These are phyloP conservation scores for Spermophilus dauricus DNA, from an alignment of 2,113 vertebrate species.

Conservation along the genomic window DNA sequence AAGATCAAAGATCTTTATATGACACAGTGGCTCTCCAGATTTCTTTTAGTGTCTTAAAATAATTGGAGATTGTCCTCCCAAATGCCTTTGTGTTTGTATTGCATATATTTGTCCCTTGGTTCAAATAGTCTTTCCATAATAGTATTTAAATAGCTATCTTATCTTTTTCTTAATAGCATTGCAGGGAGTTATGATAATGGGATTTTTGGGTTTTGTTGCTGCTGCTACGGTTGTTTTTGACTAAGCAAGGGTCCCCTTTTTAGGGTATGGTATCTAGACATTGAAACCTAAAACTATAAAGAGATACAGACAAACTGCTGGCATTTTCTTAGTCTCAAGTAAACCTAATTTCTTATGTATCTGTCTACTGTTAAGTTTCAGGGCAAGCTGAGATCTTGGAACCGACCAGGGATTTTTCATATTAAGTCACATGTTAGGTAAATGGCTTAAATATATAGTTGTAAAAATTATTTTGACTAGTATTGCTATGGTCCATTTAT, in stretches of 20 bases:
- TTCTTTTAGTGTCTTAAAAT: background rate
- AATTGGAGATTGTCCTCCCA: background rate
- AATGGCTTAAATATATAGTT: constrained; percentile 10
- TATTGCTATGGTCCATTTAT: background rate
- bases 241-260: background rate
- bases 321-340: constrained; percentile 44
- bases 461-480: constrained; percentile 4
- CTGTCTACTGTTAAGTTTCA: constrained; percentile 4
- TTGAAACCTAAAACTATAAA: background rate
- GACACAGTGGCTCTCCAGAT: background rate
- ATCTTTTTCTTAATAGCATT: background rate
- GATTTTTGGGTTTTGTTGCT: background rate
- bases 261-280: background rate
- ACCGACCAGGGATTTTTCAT: constrained; percentile 25
- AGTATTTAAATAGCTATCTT: background rate
- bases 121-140: background rate
- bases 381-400: background rate
- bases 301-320: background rate
- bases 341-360: constrained; percentile 41
- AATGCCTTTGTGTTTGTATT: constrained; percentile 39
- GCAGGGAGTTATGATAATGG: background rate
- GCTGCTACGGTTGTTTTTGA: background rate
- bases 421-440: constrained; percentile 21
- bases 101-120: background rate
- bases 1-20: background rate